Evolutionary conservation across 2,888 invertebrate genomes (phyloP).

Genomic region (Panzeria rudis): DNA sequence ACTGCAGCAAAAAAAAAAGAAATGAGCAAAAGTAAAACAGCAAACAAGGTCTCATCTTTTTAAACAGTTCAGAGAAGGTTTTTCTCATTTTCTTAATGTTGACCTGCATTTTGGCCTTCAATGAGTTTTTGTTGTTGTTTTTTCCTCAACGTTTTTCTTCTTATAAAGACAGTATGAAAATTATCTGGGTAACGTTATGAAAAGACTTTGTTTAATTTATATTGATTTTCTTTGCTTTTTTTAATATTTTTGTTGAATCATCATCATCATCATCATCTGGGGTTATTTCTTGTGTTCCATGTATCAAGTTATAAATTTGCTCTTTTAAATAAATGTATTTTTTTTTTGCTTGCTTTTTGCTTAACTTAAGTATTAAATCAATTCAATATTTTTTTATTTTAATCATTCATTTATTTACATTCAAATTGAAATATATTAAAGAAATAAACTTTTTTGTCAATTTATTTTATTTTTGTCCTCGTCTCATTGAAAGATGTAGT

Average conservation of each 20-base stretch:
- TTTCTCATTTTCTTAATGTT: conserved; percentile 66
- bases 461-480: conserved; percentile 49
- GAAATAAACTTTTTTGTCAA: conserved; percentile 38
- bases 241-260: conserved; percentile 12
- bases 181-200: conserved; percentile 35
- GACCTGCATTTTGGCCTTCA: conserved; percentile 65
- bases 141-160: background rate
- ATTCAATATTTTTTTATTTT: conserved; percentile 39
- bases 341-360: conserved; percentile 1
- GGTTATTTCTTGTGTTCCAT: conserved; percentile 3
- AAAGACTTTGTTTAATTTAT: conserved; percentile 55
- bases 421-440: conserved; percentile 59
- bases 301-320: conserved; percentile 39
- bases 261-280: conserved; percentile 11
- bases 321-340: conserved; percentile 12
- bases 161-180: conserved; percentile 11
- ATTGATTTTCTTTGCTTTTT: conserved; percentile 55
- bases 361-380: conserved; percentile 45
- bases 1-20: conserved; percentile 10
- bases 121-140: conserved; percentile 11
- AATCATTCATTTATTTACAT: conserved; percentile 46
- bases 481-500: conserved; percentile 31
- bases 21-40: background rate
- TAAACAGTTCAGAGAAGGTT: conserved; percentile 56
- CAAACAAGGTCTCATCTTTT: conserved; percentile 41